Evolutionary conservation across 92 coral and sea anemone species (phyloP), one percentile per base, ranked within the genome.

Genomic region (Scolanthus callimorphus): DNA sequence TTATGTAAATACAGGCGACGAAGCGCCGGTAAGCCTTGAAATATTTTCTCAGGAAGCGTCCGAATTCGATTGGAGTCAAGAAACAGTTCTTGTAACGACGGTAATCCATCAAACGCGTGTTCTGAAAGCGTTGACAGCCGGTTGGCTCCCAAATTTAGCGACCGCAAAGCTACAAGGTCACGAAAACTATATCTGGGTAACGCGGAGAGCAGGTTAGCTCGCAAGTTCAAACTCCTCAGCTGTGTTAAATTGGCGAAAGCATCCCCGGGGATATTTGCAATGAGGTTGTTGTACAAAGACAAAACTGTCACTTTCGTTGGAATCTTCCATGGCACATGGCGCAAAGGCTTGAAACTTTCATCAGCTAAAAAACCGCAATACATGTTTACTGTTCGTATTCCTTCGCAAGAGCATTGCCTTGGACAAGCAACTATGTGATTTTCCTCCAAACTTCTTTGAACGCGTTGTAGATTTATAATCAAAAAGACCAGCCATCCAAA

Each of bases 171-270:
- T 3, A 50, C 56, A 24, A 92, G 62, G 84, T 85, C 98, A 75
- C 91, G 89, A 70, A 92, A 92, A 25, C 82, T 80, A n/a, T 67
- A 63, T 62, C 51, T 66, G 2, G 96, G 94, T 58, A 92, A 80
- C 66, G 74, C 77, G 26, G 63, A 71, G 55, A 92, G 76, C 55
- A 45, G 80, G 51, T 92, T 92, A 3, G 79, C 51, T 37, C 86
- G 49, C 31, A 92, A 63, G 60, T 83, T 78, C 73, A 92, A 71
- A 52, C 79, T 63, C 43, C 46, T 76, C 61, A 92, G 56, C 4
- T 74, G 46, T 29, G 90, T 85, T 62, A 92, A 73, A 38, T 84
- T 88, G 69, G 58, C 59, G 31, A 92, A 84, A 44, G 76, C 83
- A 25, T 62, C 56, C 13, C 59, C 81, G 34, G 84, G 65, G 29